Evolutionary conservation across 2,797 vertebrate species (phyloP).

Genomic region (Enteromius afrohamiltoni): DNA sequence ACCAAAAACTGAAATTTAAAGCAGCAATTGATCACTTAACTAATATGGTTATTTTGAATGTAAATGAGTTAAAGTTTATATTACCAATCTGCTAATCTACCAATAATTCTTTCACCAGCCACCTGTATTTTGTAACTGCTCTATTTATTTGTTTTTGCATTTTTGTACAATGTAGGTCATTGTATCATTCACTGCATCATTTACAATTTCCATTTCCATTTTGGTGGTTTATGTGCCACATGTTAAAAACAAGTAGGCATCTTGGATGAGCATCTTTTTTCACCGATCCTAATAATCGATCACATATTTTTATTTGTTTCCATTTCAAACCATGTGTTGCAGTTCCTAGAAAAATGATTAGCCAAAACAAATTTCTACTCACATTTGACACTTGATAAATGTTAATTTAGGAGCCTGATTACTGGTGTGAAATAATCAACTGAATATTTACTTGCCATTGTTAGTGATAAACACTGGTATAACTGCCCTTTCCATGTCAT

Average conservation of each 20-base stretch:
- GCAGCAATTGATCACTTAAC: not conserved
- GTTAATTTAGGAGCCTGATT: not conserved
- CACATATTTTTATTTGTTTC: too few species aligned
- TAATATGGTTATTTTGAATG: too few species aligned
- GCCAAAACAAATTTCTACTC: not conserved
- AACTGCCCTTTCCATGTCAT: slow-evolving; percentile 20
- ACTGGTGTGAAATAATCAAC: not conserved
- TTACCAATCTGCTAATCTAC: not conserved
- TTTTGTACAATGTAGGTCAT: not conserved
- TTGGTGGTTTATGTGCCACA: not conserved
- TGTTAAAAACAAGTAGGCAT: not conserved
- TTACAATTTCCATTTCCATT: not conserved
- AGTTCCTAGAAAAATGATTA: not conserved
- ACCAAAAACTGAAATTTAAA: not conserved
- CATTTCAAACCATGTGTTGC: not conserved
- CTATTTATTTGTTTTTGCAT: too few species aligned
- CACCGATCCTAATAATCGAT: not conserved
- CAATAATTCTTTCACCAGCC: not conserved
- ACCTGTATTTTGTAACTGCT: not conserved
- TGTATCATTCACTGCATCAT: not conserved
- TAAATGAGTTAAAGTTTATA: too few species aligned
- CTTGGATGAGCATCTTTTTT: not conserved
- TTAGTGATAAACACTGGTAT: not conserved
- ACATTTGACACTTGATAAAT: not conserved
- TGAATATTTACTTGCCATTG: slow-evolving; percentile 27